Conservation (phyloP, 2,888 invertebrate genomes). For the Drosophila imparisetae region DNA sequence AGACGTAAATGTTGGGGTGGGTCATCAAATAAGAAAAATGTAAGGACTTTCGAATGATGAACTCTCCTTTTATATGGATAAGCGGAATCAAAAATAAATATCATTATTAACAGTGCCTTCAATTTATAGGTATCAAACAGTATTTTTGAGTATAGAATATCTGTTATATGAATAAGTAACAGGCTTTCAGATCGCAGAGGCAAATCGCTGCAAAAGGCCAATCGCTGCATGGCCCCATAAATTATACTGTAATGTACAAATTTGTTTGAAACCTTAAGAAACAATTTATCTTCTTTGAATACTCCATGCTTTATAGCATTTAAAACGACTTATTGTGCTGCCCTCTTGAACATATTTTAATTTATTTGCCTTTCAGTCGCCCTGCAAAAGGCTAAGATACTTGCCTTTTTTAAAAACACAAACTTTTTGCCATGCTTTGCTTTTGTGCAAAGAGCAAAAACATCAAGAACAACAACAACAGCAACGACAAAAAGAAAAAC, state of each 20-base stretch:
- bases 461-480: conserved; percentile 33
- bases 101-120: neutral
- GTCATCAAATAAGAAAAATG: neutral
- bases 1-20: neutral
- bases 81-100: neutral
- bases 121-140: neutral
- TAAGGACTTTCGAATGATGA: neutral
- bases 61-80: neutral
- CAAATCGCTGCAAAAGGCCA: neutral
- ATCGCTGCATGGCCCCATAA: neutral
- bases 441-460: conserved; percentile 61
- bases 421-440: conserved; percentile 72
- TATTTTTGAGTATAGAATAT: neutral
- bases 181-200: neutral
- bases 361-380: conserved; percentile 62
- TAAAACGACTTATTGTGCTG: conserved; percentile 42
- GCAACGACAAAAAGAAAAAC: conserved; percentile 34
- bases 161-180: neutral
- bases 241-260: neutral
- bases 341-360: conserved; percentile 70
- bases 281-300: conserved; percentile 32
- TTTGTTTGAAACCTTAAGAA: conserved; percentile 11
- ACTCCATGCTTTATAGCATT: conserved; percentile 18
- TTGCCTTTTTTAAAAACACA: conserved; percentile 68
- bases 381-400: conserved; percentile 66